phyloP scores from a whole-genome alignment of 2,888 invertebrate genomes.

The Meganola albula region DNA sequence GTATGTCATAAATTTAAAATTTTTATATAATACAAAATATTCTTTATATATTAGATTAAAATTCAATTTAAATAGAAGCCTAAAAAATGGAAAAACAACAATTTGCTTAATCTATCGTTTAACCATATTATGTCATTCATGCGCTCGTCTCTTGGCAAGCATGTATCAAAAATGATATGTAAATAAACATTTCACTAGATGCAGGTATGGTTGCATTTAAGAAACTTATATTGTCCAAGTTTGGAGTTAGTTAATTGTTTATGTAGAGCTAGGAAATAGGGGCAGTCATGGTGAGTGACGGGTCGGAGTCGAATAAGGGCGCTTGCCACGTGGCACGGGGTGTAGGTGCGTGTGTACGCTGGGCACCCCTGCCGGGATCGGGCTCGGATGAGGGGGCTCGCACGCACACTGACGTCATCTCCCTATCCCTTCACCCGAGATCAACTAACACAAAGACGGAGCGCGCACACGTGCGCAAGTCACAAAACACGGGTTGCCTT shows the following conservation, averaged over 20 bases:
- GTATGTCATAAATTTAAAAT: no score
- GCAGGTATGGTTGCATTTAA: no score
- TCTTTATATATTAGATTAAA: no score
- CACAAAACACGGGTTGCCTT: slow-evolving; percentile 44
- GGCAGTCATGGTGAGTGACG: neutral
- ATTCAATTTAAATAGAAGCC: no score
- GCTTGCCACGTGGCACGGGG: neutral
- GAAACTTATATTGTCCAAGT: no score
- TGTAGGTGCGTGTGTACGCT: slow-evolving; percentile 11
- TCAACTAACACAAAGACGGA: slow-evolving; percentile 35
- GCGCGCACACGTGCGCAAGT: slow-evolving; percentile 49
- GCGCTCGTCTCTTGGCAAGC: no score
- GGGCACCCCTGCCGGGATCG: slow-evolving; percentile 11
- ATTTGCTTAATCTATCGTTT: no score
- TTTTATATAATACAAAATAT: no score
- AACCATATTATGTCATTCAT: no score
- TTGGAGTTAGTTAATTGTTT: neutral
- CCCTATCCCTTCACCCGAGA: slow-evolving; percentile 31
- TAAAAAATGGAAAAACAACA: no score
- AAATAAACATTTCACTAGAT: no score
- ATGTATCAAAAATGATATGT: no score
- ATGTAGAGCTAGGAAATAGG: neutral
- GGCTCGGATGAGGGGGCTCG: slow-evolving; percentile 34
- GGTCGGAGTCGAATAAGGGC: neutral
- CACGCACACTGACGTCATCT: slow-evolving; percentile 40